Evolutionary conservation across 2,888 invertebrate species (phyloP).

Genomic region (Odiellus spinosus): DNA sequence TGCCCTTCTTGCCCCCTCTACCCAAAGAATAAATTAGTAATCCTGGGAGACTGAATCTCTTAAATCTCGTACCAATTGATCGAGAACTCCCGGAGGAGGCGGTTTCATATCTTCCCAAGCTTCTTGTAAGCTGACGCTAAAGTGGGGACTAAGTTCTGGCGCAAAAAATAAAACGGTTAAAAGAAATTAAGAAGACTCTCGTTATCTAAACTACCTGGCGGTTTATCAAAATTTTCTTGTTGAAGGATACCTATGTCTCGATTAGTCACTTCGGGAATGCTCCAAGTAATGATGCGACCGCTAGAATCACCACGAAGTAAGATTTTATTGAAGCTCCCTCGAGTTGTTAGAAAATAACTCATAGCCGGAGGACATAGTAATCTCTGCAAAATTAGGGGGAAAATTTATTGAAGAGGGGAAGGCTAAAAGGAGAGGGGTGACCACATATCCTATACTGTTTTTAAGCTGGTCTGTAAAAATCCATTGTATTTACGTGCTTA

Average conservation of each 20-base stretch:
- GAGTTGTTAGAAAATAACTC: slow-evolving; percentile 45
- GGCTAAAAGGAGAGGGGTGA: too few species aligned
- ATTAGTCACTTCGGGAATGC: slow-evolving; percentile 61
- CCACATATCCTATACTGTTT: too few species aligned
- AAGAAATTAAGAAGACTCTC: not conserved
- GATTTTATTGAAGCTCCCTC: slow-evolving; percentile 47
- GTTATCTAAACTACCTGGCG: slow-evolving; percentile 29
- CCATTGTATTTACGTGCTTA: too few species aligned
- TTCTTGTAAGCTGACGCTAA: slow-evolving; percentile 62
- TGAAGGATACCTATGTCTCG: slow-evolving; percentile 43
- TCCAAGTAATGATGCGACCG: slow-evolving; percentile 77
- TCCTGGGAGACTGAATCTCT: not conserved
- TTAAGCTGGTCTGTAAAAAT: too few species aligned
- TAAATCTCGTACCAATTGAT: slow-evolving; percentile 51
- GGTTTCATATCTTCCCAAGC: slow-evolving; percentile 79
- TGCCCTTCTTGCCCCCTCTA: slow-evolving; percentile 13
- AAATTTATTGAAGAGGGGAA: too few species aligned
- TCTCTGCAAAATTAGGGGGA: slow-evolving; percentile 10
- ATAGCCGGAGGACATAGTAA: slow-evolving; percentile 56
- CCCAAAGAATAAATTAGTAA: not conserved
- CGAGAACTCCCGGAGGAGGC: slow-evolving; percentile 74
- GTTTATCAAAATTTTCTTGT: slow-evolving; percentile 39
- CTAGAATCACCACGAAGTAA: slow-evolving; percentile 78
- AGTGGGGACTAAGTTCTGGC: slow-evolving; percentile 52
- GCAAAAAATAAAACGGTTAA: not conserved